phyloP scores from a whole-genome alignment of 2,113 vertebrate species.

The Pagrus major region DNA sequence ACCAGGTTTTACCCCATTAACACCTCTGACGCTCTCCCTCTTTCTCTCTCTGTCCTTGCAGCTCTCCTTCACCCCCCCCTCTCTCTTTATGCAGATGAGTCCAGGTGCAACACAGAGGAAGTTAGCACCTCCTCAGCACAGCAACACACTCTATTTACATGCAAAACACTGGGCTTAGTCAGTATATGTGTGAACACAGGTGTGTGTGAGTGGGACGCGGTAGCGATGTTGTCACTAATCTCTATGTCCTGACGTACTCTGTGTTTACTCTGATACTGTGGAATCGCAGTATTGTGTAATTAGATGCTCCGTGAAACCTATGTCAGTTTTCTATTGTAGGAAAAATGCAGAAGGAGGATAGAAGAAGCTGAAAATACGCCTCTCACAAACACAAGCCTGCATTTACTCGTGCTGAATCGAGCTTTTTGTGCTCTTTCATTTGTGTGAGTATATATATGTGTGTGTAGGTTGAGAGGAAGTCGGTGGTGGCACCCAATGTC shows the following conservation, averaged over 20 bases:
- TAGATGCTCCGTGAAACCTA: constrained; percentile 56
- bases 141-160: constrained; percentile 78
- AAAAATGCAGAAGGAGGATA: constrained; percentile 19
- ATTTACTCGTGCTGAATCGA: constrained; percentile 67
- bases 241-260: constrained; percentile 65
- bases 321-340: constrained; percentile 57
- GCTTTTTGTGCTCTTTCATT: constrained; percentile 72
- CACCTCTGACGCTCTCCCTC: constrained; percentile 57
- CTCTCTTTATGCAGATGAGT: constrained; percentile 74
- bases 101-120: constrained; percentile 81
- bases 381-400: constrained; percentile 54
- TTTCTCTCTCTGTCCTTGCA: constrained; percentile 17
- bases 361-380: constrained; percentile 51
- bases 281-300: constrained; percentile 56
- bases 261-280: constrained; percentile 56
- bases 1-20: constrained; percentile 72
- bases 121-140: constrained; percentile 76
- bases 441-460: constrained; percentile 50
- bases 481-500: constrained; percentile 80
- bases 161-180: constrained; percentile 74
- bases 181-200: constrained; percentile 78
- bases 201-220: constrained; percentile 59
- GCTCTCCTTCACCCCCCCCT: constrained; percentile 2
- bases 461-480: constrained; percentile 75
- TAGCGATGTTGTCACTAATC: constrained; percentile 65